Base-by-base conservation (phyloP, 2,888 invertebrate genomes). In the Antheraea assamensis region DNA sequence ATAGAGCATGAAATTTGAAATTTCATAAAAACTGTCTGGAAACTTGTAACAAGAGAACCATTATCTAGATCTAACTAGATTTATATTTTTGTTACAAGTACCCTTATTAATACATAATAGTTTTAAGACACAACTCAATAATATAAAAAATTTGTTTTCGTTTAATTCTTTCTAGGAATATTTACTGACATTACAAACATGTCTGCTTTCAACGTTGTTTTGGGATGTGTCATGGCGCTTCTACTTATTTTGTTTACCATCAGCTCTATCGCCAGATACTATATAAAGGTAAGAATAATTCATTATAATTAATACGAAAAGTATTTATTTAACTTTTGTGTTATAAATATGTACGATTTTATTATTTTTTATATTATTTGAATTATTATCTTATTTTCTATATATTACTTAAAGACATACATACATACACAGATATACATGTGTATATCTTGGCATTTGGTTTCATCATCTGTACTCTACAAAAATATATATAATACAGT, bases 201-300 rank as follows among this genome's bases (percentile, higher is more conserved):
- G 95, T 87, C 94, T 76, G 91, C 92, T 21, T 91, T 92, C 82
- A 94, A 93, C 85, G 91, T 94, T 30, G 87, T 93, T 17, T 81
- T 95, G 75, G 94, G 92, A n/a, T 95, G 94, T 77, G 89, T 94
- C 75, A 94, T 95, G 95, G 94, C 88, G 8, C 87, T 94, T 1
- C 85, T 95, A 58, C 81, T 95, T 71, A 90, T 95, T 77, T 79
- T 95, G 49, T 95, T 91, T 85, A 95, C 95, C 82, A 93, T 96
- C 70, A 96, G 96, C 86, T 95, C 96, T 66, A 93, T 92, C 21
- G 96, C 96, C 72, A 95, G 96, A 85, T 98, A 97, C 90, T 96
- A 96, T 81, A 93, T 96, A 75, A 97, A 98, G 92, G 95, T 95
- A 81, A 72, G n/a, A 19, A 49, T n/a, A 68, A 35, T 27, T 30